phyloP scores from a whole-genome alignment of 2,113 vertebrate genomes.

The Neopipo cinnamomea region DNA sequence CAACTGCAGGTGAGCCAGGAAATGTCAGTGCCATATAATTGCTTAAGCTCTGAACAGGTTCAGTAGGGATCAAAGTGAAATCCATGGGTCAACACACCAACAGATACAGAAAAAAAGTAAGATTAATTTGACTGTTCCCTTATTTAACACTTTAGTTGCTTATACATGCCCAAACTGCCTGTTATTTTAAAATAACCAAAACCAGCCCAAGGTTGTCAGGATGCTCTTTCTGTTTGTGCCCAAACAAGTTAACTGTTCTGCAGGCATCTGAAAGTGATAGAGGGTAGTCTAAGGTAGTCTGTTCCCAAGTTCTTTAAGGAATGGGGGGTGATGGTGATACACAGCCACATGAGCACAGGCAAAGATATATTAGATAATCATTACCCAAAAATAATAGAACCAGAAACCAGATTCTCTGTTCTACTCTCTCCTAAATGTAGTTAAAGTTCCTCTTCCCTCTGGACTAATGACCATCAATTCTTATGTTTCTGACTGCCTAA shows the following conservation, averaged over 20 bases:
- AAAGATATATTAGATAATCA: neutral
- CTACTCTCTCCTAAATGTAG: neutral
- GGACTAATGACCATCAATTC: neutral
- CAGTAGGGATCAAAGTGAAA: neutral
- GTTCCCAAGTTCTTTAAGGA: neutral
- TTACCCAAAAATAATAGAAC: neutral
- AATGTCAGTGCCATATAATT: neutral
- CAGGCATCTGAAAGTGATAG: neutral
- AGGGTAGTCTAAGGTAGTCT: neutral
- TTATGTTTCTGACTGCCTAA: neutral
- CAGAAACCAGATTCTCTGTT: neutral
- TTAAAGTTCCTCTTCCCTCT: neutral
- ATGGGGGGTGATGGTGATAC: neutral
- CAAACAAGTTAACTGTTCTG: neutral
- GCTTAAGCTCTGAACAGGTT: neutral
- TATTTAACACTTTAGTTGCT: neutral
- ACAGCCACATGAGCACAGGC: neutral
- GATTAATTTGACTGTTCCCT: neutral
- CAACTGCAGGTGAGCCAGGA: neutral
- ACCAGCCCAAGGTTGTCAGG: neutral
- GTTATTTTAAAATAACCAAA: neutral
- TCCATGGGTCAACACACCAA: neutral
- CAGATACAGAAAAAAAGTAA: neutral
- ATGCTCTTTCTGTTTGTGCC: neutral
- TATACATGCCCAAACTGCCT: neutral